Evolutionary conservation across 2,113 vertebrate species (phyloP).

Genomic region (Clarias macrocephalus): DNA sequence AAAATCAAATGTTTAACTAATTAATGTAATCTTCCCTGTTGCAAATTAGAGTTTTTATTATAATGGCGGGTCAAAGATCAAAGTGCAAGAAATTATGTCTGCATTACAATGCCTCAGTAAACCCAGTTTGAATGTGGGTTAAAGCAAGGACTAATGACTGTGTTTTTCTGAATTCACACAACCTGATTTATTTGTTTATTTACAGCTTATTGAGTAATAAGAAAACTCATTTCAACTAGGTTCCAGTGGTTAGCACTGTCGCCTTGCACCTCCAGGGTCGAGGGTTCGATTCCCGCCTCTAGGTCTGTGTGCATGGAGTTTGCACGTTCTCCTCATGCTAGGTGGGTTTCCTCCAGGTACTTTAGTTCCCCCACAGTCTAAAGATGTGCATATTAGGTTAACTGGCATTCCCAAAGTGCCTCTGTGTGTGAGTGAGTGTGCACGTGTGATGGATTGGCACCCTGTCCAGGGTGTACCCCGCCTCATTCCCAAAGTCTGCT

Average conservation of each 20-base stretch:
- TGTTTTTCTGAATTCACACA: not conserved
- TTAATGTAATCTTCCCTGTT: not conserved
- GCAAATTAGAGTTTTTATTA: not conserved
- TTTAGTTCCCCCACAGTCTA: too few relatives aligned
- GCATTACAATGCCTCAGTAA: not conserved
- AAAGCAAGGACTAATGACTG: not conserved
- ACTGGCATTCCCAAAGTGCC: too few relatives aligned
- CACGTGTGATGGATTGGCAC: too few relatives aligned
- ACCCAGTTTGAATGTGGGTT: not conserved
- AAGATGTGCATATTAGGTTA: too few relatives aligned
- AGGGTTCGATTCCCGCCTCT: too few relatives aligned
- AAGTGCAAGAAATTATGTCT: not conserved
- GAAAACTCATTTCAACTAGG: not conserved
- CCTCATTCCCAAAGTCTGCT: too few relatives aligned
- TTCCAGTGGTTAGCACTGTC: not conserved
- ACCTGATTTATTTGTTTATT: not conserved
- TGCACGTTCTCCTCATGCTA: too few relatives aligned
- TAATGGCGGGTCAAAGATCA: not conserved
- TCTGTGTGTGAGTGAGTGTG: too few relatives aligned
- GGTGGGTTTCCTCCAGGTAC: too few relatives aligned
- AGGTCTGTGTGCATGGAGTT: too few relatives aligned
- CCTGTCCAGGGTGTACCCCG: too few relatives aligned
- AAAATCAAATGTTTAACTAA: not conserved
- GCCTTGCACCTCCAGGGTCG: too few relatives aligned
- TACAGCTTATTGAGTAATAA: not conserved